These are phyloP conservation scores for Agelastica alni DNA, from an alignment of 2,888 invertebrate species.

Conservation along the genomic window DNA sequence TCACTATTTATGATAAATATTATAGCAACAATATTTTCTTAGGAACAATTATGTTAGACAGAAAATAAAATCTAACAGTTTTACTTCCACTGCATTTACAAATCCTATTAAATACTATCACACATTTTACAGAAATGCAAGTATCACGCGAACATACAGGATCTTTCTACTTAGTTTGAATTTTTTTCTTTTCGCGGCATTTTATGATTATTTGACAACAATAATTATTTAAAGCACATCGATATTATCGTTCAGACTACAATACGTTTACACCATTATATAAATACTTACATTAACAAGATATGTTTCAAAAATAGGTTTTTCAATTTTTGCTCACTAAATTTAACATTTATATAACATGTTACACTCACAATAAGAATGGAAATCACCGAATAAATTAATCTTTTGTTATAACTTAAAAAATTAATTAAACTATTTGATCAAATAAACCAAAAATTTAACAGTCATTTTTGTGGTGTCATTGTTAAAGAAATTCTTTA, in stretches of 20 bases:
- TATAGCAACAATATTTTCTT: constrained; percentile 37
- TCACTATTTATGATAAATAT: too few species aligned
- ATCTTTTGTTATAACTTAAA: too few species aligned
- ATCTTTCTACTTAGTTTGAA: constrained; percentile 26
- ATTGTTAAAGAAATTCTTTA: too few species aligned
- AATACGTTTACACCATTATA: not conserved
- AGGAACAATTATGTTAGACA: constrained; percentile 44
- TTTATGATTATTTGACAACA: constrained; percentile 3
- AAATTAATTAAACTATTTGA: too few species aligned
- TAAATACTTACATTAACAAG: not conserved
- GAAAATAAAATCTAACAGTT: constrained; percentile 35
- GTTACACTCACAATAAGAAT: too few species aligned
- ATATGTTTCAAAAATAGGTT: constrained; percentile 3
- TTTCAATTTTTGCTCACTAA: not conserved
- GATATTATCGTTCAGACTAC: constrained; percentile 1
- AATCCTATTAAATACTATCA: constrained; percentile 55
- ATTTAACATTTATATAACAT: not conserved
- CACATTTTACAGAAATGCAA: constrained; percentile 54
- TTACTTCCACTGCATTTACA: constrained; percentile 36
- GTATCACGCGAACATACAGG: constrained; percentile 50
- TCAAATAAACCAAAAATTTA: too few species aligned
- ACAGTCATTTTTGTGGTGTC: too few species aligned
- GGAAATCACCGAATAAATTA: too few species aligned
- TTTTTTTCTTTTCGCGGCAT: constrained; percentile 1
- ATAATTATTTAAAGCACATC: constrained; percentile 7